A percentile compares a stretch with the other conserved stretches of the same genome.
Conservation (phyloP, 2,113 vertebrate species). For the Sphaerodactylus townsendi region DNA sequence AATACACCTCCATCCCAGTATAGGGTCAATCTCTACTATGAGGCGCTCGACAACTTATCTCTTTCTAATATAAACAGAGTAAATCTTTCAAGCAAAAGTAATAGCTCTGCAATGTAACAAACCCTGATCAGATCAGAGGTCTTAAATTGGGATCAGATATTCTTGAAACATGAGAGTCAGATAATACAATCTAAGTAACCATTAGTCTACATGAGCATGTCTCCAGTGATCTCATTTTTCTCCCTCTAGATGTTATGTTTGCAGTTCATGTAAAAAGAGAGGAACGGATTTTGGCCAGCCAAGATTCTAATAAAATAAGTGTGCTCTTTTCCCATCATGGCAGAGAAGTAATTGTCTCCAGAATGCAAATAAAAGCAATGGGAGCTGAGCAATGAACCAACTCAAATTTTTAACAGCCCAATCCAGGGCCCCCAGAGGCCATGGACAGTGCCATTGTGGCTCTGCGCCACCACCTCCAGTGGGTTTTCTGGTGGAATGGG, state of each 20-base stretch:
- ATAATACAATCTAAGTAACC: not conserved
- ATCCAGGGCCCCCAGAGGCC: too few species aligned
- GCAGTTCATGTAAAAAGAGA: not conserved
- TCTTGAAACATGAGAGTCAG: not conserved
- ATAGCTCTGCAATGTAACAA: not conserved
- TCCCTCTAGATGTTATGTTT: not conserved
- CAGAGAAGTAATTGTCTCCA: not conserved
- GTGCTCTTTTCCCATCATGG: not conserved
- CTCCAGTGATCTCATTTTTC: not conserved
- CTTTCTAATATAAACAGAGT: not conserved
- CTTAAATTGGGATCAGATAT: not conserved
- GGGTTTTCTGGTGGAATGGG: too few species aligned
- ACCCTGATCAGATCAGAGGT: not conserved
- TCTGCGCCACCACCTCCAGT: too few species aligned
- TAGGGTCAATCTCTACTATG: not conserved
- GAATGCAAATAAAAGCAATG: not conserved
- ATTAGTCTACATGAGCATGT: not conserved
- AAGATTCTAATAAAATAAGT: not conserved
- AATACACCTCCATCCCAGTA: not conserved
- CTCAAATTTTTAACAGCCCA: not conserved
- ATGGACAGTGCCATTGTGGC: too few species aligned
- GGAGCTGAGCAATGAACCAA: too few species aligned
- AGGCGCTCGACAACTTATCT: not conserved
- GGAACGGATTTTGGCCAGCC: not conserved
- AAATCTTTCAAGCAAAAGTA: not conserved